phyloP scores from a whole-genome alignment of 2,113 vertebrate genomes.

The Halcyon senegalensis region DNA sequence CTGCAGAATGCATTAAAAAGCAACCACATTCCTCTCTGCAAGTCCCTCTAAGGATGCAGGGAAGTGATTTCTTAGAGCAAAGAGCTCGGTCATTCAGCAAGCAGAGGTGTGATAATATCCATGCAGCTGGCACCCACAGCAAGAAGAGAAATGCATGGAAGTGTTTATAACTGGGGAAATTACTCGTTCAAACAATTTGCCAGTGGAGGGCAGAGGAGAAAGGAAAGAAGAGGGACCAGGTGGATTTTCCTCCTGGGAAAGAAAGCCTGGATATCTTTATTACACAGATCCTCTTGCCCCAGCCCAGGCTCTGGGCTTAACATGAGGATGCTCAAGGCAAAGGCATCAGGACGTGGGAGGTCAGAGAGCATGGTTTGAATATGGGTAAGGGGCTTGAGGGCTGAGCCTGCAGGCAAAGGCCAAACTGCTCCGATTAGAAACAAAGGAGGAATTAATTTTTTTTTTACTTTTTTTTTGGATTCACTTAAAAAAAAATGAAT shows the following conservation, averaged over 20 bases:
- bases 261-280: conserved; percentile 1
- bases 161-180: not conserved
- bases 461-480: not conserved
- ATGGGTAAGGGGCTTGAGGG: not conserved
- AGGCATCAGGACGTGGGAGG: not conserved
- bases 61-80: not conserved
- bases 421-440: not conserved
- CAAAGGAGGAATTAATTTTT: not conserved
- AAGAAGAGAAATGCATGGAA: not conserved
- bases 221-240: not conserved
- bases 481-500: not conserved
- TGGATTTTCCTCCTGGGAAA: not conserved
- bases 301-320: not conserved
- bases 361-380: not conserved
- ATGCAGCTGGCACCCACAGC: not conserved
- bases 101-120: not conserved
- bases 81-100: not conserved
- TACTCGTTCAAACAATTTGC: not conserved
- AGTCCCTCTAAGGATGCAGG: not conserved
- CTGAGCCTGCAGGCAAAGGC: conserved; percentile 2
- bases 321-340: not conserved
- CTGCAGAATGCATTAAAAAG: not conserved
- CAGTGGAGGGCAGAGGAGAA: not conserved
- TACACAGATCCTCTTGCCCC: not conserved
- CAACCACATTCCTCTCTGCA: not conserved